phyloP scores from a whole-genome alignment of 1,140 invertebrate species.

The Whitmania pigra region DNA sequence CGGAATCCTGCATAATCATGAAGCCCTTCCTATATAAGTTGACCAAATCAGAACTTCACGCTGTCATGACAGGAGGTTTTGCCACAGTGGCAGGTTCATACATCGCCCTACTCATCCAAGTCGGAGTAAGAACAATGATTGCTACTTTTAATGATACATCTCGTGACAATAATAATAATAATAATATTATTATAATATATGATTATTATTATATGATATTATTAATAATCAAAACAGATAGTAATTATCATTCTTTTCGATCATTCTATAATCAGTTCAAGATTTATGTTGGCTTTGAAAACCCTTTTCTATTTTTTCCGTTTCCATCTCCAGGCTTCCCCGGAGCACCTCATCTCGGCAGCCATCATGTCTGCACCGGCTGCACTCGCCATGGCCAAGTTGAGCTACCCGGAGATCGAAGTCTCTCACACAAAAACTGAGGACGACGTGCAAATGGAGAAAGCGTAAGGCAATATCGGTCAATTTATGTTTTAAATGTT shows the following conservation, averaged over 20 bases:
- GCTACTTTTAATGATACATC: not conserved
- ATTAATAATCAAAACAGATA: too few species aligned
- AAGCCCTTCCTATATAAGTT: slow-evolving; percentile 33
- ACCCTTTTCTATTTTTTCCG: too few species aligned
- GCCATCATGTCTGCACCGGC: slow-evolving; percentile 89
- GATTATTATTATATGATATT: not conserved
- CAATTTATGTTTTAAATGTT: not conserved
- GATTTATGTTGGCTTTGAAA: too few species aligned
- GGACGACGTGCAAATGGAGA: slow-evolving; percentile 25
- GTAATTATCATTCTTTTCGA: too few species aligned
- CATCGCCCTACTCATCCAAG: slow-evolving; percentile 24
- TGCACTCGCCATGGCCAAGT: slow-evolving; percentile 71
- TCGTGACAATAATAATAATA: not conserved
- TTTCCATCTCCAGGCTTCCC: slow-evolving; percentile 48
- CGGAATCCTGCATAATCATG: slow-evolving; percentile 37
- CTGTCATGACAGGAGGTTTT: slow-evolving; percentile 39
- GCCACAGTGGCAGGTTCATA: slow-evolving; percentile 36
- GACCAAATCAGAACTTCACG: slow-evolving; percentile 38
- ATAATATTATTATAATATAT: not conserved
- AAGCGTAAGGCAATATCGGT: slow-evolving; percentile 18
- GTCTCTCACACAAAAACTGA: slow-evolving; percentile 38
- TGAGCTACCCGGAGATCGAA: slow-evolving; percentile 77
- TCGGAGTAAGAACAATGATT: slow-evolving; percentile 17
- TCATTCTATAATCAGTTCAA: too few species aligned
- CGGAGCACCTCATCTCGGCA: slow-evolving; percentile 57